A percentile compares a stretch with the other conserved stretches of the same genome.
These are phyloP conservation scores for Patella pellucida DNA, from an alignment of 2,888 invertebrate species.

Conservation along the genomic window DNA sequence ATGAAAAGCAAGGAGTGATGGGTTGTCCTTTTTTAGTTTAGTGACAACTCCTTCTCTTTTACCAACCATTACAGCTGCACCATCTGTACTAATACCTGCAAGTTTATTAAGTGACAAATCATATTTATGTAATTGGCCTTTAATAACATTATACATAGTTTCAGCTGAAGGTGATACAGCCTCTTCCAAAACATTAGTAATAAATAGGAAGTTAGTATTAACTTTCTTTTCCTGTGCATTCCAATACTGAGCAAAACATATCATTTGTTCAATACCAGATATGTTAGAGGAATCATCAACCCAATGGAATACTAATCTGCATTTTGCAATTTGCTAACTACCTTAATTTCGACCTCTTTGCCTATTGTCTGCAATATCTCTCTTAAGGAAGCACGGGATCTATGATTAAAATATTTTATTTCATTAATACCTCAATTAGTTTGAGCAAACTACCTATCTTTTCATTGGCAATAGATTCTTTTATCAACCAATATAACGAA, in stretches of 20 bases:
- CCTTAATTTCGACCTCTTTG: background rate
- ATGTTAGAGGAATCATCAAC: background rate
- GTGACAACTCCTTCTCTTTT: background rate
- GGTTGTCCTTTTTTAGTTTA: too few relatives aligned
- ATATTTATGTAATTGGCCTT: background rate
- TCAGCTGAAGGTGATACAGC: background rate
- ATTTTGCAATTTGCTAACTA: too few relatives aligned
- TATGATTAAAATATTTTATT: conserved; percentile 1
- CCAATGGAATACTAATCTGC: too few relatives aligned
- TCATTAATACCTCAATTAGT: background rate
- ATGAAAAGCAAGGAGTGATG: background rate
- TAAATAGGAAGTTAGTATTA: background rate
- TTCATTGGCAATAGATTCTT: background rate
- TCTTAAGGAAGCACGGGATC: background rate
- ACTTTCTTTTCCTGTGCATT: background rate
- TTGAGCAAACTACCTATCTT: background rate
- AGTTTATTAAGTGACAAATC: background rate
- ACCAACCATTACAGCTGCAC: background rate
- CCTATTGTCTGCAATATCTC: background rate
- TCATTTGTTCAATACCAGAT: background rate
- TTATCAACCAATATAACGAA: background rate
- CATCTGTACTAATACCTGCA: background rate
- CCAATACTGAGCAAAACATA: background rate
- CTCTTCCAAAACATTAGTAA: background rate
- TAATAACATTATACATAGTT: background rate